Base-by-base conservation (phyloP, 1,140 invertebrate species). In the Calephelis nemesis region DNA sequence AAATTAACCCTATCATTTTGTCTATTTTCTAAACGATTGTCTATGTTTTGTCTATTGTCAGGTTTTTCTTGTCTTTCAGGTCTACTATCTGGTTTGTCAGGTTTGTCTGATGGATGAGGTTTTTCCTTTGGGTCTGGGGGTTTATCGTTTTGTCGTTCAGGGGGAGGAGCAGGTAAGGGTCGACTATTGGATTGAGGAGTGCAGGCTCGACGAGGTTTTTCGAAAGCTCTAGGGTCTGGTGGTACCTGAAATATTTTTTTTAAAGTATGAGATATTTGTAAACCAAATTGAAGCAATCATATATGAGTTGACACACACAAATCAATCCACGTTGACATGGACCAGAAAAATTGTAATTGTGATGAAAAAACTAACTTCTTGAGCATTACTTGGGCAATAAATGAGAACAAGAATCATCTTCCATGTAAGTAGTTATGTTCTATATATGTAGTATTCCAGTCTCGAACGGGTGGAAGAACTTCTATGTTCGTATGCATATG, bases 141-240 rank as follows among this genome's bases (percentile, higher is more conserved):
- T 76, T 71, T 79, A n/a, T 75, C 71, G 64, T 76, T 74, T 63
- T 71, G 70, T 58, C 77, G 64, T 72, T 89, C 85, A 4, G 83
- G 84, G 1, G 88, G 88, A 0, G 86, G 83, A 0, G 86, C 87
- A 4, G 88, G 88, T 2, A 91, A 72, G 1, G 87, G 88, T 54
- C 88, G 68, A 60, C 88, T 89, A 72, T 89, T 89, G 4, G 88
- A 87, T 49, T 91, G 88, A 0, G 88, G 88, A 0, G 87, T 91
- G 69, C 87, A 90, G 0, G 87, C 87, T 40, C 88, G 75, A 52
- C 86, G 73, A 0, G 88, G 88, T 64, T 91, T 91, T 63, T 91
- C 88, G 40, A 91, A 91, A 4, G 87, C 87, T 77, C 88, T 77
- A 6, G 88, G 88, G 39, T 91, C 88, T 47, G 88, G 87, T 62